These are phyloP conservation scores for Peromyscus aztecus DNA, from an alignment of 2,797 vertebrate genomes.

Conservation along the genomic window DNA sequence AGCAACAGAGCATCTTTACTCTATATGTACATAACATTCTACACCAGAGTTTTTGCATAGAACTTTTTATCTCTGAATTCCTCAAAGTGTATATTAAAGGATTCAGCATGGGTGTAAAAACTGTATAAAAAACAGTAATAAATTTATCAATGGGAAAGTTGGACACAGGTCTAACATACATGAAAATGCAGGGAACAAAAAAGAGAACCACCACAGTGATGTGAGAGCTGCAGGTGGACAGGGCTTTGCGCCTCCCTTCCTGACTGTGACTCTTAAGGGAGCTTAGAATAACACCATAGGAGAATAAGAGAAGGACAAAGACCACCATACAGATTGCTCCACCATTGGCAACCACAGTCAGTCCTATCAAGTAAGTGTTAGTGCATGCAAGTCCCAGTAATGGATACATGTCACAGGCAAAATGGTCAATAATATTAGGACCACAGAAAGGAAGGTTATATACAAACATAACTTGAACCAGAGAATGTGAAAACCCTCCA, in stretches of 20 bases:
- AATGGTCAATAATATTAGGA: constrained; percentile 64
- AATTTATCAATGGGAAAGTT: not conserved
- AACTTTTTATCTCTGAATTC: not conserved
- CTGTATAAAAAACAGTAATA: not conserved
- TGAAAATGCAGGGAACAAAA: constrained; percentile 27
- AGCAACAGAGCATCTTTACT: not conserved
- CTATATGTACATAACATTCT: not conserved
- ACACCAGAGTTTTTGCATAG: not conserved
- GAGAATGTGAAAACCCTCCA: not conserved
- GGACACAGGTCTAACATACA: not conserved
- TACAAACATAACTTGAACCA: not conserved
- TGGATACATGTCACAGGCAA: constrained; percentile 14
- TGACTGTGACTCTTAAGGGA: not conserved
- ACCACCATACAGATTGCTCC: constrained; percentile 36
- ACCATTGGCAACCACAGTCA: constrained; percentile 47
- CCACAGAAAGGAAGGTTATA: constrained; percentile 55
- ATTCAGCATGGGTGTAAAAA: not conserved
- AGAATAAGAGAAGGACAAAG: constrained; percentile 60
- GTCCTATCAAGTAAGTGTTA: constrained; percentile 19
- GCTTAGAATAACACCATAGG: constrained; percentile 58
- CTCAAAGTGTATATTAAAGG: constrained; percentile 19
- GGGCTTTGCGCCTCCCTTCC: not conserved
- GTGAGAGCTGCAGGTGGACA: constrained; percentile 10
- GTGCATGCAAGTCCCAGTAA: constrained; percentile 60
- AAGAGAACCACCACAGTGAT: not conserved